Base-by-base conservation (phyloP, 2,113 vertebrate species). In the Opisthocomus hoazin region DNA sequence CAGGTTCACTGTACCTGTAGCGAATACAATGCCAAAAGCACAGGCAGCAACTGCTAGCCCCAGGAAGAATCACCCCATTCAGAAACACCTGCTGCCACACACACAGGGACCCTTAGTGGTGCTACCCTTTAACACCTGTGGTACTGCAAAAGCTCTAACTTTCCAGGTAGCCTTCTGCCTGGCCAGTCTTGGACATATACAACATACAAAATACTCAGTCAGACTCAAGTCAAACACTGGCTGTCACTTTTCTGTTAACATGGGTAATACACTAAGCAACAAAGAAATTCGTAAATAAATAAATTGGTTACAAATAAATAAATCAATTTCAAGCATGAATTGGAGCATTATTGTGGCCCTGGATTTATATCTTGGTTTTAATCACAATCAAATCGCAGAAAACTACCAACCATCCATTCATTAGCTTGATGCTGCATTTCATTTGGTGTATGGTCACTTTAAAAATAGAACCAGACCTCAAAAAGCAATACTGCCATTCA, bases 91-190 rank as follows among this genome's bases (percentile, higher is more conserved):
- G n/a, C 39, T 84, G 63, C 20, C 3, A 8, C 46, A 20, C 1
- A 27, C 37, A 53, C 30, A 46, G 74, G 50, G 58, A 60, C 32
- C 6, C 22, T n/a, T 7, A 48, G 34, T 8, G 23, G 41, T 27
- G 11, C 64, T 70, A 10, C 34, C 39, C 69, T 45, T 45, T 58
- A 51, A 41, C 66, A 83, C 9, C 22, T 34, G 19, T 23, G 41
- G 21, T 21, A 70, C 45, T 54, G 54, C 30, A 63, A n/a, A 48
- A 81, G 36, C 63, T 89, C 29, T 56, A 30, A 77, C 9, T 32
- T 1, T 51, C 22, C 57, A 12, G 0, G 0, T 0, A 48, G 22
- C 58, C 41, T 32, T 56, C 87, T 91, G 37, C 74, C 58, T 5
- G 19, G 24, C 16, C 78, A 58, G 63, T 17, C 74, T 36, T 50